Evolutionary conservation across 2,113 vertebrate species (phyloP).

Genomic region (Oreamnos americanus): DNA sequence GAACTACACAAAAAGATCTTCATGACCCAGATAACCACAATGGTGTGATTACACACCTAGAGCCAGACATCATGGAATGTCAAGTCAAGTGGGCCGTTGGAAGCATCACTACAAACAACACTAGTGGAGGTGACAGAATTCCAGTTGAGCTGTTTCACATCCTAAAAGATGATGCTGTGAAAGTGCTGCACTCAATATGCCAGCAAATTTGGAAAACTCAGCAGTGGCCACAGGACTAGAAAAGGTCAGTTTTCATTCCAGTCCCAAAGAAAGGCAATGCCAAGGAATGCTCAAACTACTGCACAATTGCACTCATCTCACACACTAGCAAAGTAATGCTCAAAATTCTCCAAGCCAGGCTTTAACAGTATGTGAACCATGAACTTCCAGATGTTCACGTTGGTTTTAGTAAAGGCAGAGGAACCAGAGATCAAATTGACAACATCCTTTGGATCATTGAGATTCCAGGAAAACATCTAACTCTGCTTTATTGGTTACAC

Average conservation of each 20-base stretch:
- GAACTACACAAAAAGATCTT: background rate
- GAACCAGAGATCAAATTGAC: background rate
- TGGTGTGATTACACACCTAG: background rate
- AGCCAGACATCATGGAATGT: background rate
- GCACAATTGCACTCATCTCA: background rate
- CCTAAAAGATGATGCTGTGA: background rate
- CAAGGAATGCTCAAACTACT: background rate
- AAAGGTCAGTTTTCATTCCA: background rate
- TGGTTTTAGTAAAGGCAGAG: background rate
- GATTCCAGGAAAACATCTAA: background rate
- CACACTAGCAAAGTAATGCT: background rate
- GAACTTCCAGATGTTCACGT: background rate
- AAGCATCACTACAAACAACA: rapidly evolving
- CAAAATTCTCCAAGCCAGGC: background rate
- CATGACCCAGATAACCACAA: background rate
- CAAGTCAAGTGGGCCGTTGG: background rate
- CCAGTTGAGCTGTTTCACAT: background rate
- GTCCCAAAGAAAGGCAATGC: background rate
- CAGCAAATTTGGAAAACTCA: background rate
- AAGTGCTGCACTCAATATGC: background rate
- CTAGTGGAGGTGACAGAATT: background rate
- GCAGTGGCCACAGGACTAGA: background rate
- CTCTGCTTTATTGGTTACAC: background rate
- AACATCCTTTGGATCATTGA: background rate
- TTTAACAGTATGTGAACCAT: background rate